Conservation (phyloP, 2,113 vertebrate species). For the Aptenodytes forsteri region DNA sequence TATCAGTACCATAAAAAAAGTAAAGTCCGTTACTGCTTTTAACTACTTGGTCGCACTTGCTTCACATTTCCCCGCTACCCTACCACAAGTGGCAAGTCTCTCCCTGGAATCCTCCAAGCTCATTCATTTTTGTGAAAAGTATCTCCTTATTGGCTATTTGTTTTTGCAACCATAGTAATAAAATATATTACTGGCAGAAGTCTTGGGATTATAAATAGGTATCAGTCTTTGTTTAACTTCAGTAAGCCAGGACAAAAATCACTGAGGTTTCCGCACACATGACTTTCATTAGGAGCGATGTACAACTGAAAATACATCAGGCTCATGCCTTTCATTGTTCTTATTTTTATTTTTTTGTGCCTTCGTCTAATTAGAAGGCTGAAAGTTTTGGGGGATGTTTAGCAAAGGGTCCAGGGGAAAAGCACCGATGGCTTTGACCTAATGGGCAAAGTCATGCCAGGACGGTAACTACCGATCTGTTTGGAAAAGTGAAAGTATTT, state of each 20-base stretch:
- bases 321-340: background rate
- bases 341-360: background rate
- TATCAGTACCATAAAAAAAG: background rate
- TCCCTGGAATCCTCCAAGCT: background rate
- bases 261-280: background rate
- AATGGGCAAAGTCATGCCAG: background rate
- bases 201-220: background rate
- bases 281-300: background rate
- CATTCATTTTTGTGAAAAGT: constrained; percentile 10
- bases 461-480: background rate
- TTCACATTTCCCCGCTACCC: background rate
- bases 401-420: background rate
- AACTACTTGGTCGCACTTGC: background rate
- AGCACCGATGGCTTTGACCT: background rate
- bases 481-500: background rate
- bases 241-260: constrained; percentile 18
- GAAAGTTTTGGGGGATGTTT: background rate
- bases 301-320: background rate
- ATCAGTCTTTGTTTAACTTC: constrained; percentile 34
- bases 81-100: background rate
- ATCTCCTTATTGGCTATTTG: background rate
- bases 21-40: background rate
- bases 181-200: background rate
- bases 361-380: background rate
- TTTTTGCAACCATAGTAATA: constrained; percentile 33